Conservation (phyloP, 2,113 vertebrate species). For the Lasiurus borealis region DNA sequence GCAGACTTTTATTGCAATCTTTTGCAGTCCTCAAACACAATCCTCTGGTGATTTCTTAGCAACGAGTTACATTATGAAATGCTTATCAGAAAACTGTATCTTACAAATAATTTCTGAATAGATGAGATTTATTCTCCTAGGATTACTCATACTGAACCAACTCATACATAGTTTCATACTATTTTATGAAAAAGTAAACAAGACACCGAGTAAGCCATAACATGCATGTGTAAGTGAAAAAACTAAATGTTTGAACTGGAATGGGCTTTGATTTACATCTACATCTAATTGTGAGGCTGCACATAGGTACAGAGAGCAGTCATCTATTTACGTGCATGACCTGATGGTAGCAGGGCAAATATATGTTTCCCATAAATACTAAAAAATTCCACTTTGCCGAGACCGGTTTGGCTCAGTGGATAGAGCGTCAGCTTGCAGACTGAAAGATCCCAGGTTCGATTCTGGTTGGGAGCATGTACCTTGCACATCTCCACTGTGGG, state of each 20-base stretch:
- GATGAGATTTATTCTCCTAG: not conserved
- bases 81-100: not conserved
- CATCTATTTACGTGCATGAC: not conserved
- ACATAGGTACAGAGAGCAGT: not conserved
- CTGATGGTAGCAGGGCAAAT: not conserved
- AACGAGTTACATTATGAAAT: not conserved
- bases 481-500: too few relatives aligned
- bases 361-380: not conserved
- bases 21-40: conserved; percentile 33
- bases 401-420: too few relatives aligned
- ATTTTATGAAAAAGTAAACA: conserved; percentile 8
- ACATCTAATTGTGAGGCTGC: not conserved
- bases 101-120: conserved; percentile 11
- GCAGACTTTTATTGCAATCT: not conserved
- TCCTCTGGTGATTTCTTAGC: not conserved
- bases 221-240: not conserved
- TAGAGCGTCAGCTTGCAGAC: too few relatives aligned
- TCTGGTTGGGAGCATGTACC: too few relatives aligned
- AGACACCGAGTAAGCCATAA: not conserved
- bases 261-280: not conserved
- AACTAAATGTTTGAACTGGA: not conserved
- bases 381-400: not conserved
- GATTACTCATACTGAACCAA: not conserved
- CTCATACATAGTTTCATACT: not conserved
- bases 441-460: too few relatives aligned